phyloP scores from a whole-genome alignment of 2,888 invertebrate genomes.

The Euclidia mi region DNA sequence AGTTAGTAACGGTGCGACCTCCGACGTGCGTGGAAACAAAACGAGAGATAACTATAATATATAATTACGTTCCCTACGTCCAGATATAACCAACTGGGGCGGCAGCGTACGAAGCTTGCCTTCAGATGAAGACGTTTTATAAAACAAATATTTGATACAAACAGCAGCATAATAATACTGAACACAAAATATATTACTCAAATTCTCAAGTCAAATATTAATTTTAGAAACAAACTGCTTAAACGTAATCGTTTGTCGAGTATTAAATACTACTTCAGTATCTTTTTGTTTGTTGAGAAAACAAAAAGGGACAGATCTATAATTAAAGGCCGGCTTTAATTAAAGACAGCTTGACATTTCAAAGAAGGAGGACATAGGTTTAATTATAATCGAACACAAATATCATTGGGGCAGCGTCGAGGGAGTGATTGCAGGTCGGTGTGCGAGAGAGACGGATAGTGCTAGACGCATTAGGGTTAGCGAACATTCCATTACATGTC shows the following conservation, averaged over 20 bases:
- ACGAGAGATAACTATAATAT: too few species aligned
- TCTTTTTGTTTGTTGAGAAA: constrained; percentile 61
- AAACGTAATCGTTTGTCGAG: constrained; percentile 45
- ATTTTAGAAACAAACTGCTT: constrained; percentile 39
- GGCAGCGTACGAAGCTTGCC: too few species aligned
- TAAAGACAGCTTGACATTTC: constrained; percentile 89
- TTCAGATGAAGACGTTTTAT: too few species aligned
- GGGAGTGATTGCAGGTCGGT: constrained; percentile 78
- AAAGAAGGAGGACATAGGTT: constrained; percentile 86
- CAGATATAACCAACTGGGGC: too few species aligned
- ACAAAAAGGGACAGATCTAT: constrained; percentile 78
- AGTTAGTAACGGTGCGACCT: too few species aligned
- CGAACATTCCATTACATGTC: neutral
- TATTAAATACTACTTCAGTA: constrained; percentile 46
- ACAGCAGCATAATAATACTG: too few species aligned
- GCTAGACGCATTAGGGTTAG: constrained; percentile 40
- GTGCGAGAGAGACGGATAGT: constrained; percentile 56
- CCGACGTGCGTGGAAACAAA: too few species aligned
- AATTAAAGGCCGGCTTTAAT: constrained; percentile 80
- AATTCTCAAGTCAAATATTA: constrained; percentile 19
- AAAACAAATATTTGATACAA: constrained; percentile 10
- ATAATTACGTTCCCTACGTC: too few species aligned
- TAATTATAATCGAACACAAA: constrained; percentile 84
- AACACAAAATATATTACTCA: constrained; percentile 10
- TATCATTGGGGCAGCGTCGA: constrained; percentile 87